These are phyloP conservation scores for Schrankia costaestrigalis DNA, from an alignment of 2,888 invertebrate species.

Conservation along the genomic window DNA sequence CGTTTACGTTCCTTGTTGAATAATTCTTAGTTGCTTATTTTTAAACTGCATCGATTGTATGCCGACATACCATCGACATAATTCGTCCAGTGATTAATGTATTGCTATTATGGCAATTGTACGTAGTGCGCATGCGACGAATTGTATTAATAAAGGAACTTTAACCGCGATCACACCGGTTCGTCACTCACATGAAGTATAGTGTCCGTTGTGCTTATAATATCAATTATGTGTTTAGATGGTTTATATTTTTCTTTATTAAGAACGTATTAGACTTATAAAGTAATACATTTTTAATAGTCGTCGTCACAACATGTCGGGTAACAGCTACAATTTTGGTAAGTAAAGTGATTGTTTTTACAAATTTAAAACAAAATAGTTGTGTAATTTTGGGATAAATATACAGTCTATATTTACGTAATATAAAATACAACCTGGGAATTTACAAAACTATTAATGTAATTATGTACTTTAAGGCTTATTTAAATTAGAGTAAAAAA, in stretches of 20 bases:
- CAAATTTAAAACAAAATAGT: too few relatives aligned
- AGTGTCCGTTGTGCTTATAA: slow-evolving; percentile 41
- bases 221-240: slow-evolving; percentile 30
- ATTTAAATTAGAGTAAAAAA: too few relatives aligned
- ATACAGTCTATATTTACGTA: too few relatives aligned
- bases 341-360: too few relatives aligned
- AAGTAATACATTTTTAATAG: too few relatives aligned
- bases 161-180: slow-evolving; percentile 55
- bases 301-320: slow-evolving; percentile 44
- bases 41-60: slow-evolving; percentile 63
- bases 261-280: neutral
- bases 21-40: slow-evolving; percentile 55
- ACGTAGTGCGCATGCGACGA: slow-evolving; percentile 70
- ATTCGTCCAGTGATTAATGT: slow-evolving; percentile 63
- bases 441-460: too few relatives aligned
- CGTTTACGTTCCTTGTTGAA: slow-evolving; percentile 52
- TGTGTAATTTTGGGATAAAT: too few relatives aligned
- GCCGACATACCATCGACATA: slow-evolving; percentile 39
- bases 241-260: neutral
- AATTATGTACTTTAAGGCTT: too few relatives aligned
- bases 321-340: slow-evolving; percentile 39
- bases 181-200: slow-evolving; percentile 31
- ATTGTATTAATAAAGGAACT: slow-evolving; percentile 64
- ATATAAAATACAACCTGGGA: too few relatives aligned
- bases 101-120: slow-evolving; percentile 71